Base-by-base conservation (phyloP, 2,113 vertebrate species). In the Nothocercus nigrocapillus region DNA sequence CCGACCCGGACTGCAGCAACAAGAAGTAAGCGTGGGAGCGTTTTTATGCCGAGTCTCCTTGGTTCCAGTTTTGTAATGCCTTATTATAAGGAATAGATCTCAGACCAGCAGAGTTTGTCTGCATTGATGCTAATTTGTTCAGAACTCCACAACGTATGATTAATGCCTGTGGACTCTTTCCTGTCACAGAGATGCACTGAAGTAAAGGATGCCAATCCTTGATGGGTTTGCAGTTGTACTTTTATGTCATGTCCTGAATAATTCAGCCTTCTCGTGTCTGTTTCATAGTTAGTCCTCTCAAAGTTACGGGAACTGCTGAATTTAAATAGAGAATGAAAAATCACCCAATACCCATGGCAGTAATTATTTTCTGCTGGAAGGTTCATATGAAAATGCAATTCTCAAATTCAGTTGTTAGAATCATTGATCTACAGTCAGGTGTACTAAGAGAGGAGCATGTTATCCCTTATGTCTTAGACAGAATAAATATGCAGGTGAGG, bases 341-440 rank as follows among this genome's bases (percentile, higher is more conserved):
- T 69, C 22, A 42, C 66, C 59, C 22, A 3, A 80, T 77, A 82
- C 8, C 91, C 91, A 83, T 47, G 38, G 17, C 19, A 90, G 61
- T 72, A 89, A 90, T 95, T 61, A 78, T 85, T 94, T 94, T 96
- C 77, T 91, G 13, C 88, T 88, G 40, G 36, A 51, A 27, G 61
- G 11, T 64, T 83, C 34, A 85, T 88, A 59, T 80, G 28, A 94
- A 97, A 95, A 94, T 82, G 63, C 92, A 78, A 78, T 94, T 86
- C 49, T 61, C 63, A 80, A 80, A 94, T 77, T 82, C 49, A 63
- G 27, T 68, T 93, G 19, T 95, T 92, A 92, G 63, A 45, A 45
- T 93, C 38, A 94, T 38, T 74, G 69, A 63, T 92, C 79, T 86
- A 54, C n/a, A 91, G 30, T 82, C 45, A 85, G 79, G 53, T 85